Conservation (phyloP, 2,797 vertebrate species). For the Helarctos malayanus region DNA sequence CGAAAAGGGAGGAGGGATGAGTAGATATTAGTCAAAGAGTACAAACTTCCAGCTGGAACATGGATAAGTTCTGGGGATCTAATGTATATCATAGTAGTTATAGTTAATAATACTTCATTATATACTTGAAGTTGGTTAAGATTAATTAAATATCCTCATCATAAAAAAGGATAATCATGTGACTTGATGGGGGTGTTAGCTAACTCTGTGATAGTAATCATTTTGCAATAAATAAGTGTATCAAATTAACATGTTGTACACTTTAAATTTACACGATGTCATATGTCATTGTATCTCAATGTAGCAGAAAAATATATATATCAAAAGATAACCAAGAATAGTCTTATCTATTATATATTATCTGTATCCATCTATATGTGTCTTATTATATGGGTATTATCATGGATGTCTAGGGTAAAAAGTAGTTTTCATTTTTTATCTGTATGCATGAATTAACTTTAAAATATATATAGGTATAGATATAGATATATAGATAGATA, state of each 20-base stretch:
- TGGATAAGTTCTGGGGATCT: background rate
- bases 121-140: background rate
- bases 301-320: background rate
- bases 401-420: background rate
- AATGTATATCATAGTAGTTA: background rate
- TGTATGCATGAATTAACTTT: background rate
- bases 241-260: background rate
- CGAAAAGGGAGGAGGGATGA: background rate
- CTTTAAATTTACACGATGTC: background rate
- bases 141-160: background rate
- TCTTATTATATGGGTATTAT: background rate
- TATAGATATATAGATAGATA: too few species aligned
- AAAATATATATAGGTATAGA: too few species aligned
- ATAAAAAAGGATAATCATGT: background rate
- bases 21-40: background rate
- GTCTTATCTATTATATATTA: too few species aligned
- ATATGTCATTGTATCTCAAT: background rate
- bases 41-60: background rate
- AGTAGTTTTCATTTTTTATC: background rate
- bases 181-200: background rate
- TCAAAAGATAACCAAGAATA: background rate
- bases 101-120: background rate
- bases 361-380: too few species aligned
- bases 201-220: background rate
- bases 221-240: background rate